A percentile compares a stretch with the other conserved stretches of the same genome.
These are phyloP conservation scores for Epinephelus cyanopodus DNA, from an alignment of 2,113 vertebrate genomes.

Conservation along the genomic window DNA sequence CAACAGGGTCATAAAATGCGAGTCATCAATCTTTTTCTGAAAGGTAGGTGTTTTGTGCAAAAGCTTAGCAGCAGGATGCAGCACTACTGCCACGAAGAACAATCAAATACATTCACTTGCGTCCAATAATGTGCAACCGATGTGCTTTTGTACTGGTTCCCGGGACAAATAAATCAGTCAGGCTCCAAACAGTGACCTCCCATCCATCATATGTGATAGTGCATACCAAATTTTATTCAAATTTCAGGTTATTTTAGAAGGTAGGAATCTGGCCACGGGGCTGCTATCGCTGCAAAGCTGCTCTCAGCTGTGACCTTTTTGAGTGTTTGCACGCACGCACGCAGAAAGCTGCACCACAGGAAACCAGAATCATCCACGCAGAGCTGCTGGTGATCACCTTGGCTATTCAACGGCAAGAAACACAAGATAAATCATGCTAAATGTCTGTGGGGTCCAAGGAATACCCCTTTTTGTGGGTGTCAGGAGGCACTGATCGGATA, in stretches of 20 bases:
- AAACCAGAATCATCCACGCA: slow-evolving; percentile 56
- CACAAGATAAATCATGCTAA: slow-evolving; percentile 70
- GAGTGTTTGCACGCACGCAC: slow-evolving; percentile 22
- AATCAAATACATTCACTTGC: slow-evolving; percentile 40
- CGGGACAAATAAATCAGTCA: slow-evolving; percentile 54
- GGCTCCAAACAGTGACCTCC: slow-evolving; percentile 28
- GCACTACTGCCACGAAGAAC: slow-evolving; percentile 43
- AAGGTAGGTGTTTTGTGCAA: slow-evolving; percentile 22
- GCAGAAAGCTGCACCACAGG: slow-evolving; percentile 44
- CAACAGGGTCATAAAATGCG: not conserved
- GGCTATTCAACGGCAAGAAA: slow-evolving; percentile 30
- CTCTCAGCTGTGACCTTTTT: slow-evolving; percentile 33
- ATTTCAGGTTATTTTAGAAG: slow-evolving; percentile 54
- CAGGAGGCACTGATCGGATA: slow-evolving; percentile 46
- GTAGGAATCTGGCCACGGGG: not conserved
- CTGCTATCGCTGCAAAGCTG: not conserved
- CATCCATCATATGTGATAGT: slow-evolving; percentile 53
- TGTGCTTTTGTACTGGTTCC: slow-evolving; percentile 23
- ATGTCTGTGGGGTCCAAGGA: slow-evolving; percentile 43
- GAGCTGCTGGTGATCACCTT: slow-evolving; percentile 46
- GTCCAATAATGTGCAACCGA: slow-evolving; percentile 35
- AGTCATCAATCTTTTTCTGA: slow-evolving; percentile 56
- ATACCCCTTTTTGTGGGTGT: slow-evolving; percentile 63
- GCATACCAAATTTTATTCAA: slow-evolving; percentile 38
- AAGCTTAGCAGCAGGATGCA: slow-evolving; percentile 50